Evolutionary conservation across 1,140 invertebrate genomes (phyloP).

Genomic region (Acromyrmex heyeri): DNA sequence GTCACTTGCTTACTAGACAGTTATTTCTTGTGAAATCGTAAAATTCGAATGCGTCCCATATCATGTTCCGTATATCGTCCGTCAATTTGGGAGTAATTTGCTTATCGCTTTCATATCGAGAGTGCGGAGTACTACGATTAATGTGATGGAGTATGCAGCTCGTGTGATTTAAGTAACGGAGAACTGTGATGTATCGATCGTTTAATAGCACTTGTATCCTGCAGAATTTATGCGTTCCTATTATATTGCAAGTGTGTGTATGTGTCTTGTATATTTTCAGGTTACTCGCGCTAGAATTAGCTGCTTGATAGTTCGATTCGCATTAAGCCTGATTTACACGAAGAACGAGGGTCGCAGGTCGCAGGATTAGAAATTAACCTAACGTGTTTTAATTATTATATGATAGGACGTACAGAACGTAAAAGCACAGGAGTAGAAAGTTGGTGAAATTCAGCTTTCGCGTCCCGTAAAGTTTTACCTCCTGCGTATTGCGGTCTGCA

Average conservation of each 20-base stretch:
- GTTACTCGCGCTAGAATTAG: neutral
- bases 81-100: slow-evolving; percentile 8
- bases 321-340: too few species aligned
- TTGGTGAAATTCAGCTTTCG: too few species aligned
- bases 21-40: neutral
- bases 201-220: neutral
- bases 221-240: neutral
- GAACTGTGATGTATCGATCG: neutral
- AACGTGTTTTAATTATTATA: too few species aligned
- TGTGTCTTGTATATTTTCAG: neutral
- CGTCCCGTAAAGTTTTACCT: too few species aligned
- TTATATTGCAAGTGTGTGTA: neutral
- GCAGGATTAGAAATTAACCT: too few species aligned
- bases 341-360: too few species aligned
- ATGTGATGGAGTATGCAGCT: neutral
- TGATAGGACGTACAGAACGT: too few species aligned
- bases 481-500: too few species aligned
- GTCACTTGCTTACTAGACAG: neutral
- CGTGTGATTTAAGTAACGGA: slow-evolving; percentile 11
- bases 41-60: neutral
- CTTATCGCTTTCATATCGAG: neutral
- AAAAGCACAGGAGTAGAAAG: too few species aligned
- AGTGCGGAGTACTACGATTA: neutral
- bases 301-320: neutral
- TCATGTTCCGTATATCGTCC: neutral